Conservation (phyloP, 2,113 vertebrate genomes). For the Ammodytes marinus region DNA sequence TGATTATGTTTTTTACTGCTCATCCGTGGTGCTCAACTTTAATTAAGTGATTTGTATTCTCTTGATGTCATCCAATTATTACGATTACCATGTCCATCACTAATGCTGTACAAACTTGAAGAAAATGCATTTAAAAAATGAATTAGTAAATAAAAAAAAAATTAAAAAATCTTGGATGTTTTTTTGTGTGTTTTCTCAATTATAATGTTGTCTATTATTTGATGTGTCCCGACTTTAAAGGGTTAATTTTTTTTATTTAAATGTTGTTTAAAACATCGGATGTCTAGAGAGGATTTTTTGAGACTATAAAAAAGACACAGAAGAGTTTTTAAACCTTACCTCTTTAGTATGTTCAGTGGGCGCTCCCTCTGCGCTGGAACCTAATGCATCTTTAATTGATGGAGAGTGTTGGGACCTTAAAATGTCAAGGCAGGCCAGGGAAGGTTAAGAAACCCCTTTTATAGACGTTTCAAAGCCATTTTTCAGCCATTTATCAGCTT, state of each 20-base stretch:
- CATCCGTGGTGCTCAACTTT: background rate
- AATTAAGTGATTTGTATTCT: background rate
- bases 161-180: no score
- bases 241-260: no score
- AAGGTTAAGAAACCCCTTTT: background rate
- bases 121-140: no score
- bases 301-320: background rate
- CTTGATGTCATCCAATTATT: background rate
- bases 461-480: constrained; percentile 7
- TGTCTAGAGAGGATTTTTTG: no score
- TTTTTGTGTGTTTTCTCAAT: no score
- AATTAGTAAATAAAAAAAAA: no score
- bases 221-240: no score
- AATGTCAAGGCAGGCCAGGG: background rate
- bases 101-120: background rate
- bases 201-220: no score
- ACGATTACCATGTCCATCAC: background rate
- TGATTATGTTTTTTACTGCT: background rate
- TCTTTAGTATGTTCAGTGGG: background rate
- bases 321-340: background rate
- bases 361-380: background rate
- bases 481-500: constrained; percentile 30
- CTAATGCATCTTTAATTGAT: background rate
- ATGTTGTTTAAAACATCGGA: no score
- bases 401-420: background rate